Percentiles rank a stretch among this genome's conserved stretches.
Conservation (phyloP, 1,140 invertebrate genomes). For the Anastrepha ludens region DNA sequence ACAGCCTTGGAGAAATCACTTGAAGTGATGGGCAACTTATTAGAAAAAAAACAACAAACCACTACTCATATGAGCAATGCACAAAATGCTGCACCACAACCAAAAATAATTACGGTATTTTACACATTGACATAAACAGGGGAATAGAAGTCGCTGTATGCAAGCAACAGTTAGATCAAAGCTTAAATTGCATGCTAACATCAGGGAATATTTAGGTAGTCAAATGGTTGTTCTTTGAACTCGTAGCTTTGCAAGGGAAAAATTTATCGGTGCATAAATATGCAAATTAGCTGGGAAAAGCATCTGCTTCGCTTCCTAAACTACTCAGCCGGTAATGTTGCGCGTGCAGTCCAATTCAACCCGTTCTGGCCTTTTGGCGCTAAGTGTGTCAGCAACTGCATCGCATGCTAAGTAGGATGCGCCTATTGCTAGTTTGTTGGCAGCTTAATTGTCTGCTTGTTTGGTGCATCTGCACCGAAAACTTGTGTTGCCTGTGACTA, state of each 20-base stretch:
- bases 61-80: background rate
- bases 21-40: background rate
- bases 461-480: background rate
- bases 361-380: background rate
- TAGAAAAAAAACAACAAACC: background rate
- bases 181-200: too few relatives aligned
- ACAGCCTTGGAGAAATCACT: constrained; percentile 44
- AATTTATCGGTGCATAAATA: too few relatives aligned
- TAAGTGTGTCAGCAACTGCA: background rate
- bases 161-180: too few relatives aligned
- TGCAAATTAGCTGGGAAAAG: background rate
- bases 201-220: too few relatives aligned
- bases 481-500: background rate
- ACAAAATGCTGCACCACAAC: background rate
- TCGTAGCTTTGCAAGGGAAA: too few relatives aligned
- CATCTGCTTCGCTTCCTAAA: background rate
- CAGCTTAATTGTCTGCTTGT: background rate
- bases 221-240: too few relatives aligned
- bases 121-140: background rate
- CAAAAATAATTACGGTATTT: background rate
- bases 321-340: background rate
- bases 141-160: background rate
- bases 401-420: background rate
- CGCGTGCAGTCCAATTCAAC: background rate
- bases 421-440: background rate